Evolutionary conservation across 1,140 invertebrate species (phyloP), one percentile per base, ranked within the genome.

Genomic region (Hylyphantes graminicola): DNA sequence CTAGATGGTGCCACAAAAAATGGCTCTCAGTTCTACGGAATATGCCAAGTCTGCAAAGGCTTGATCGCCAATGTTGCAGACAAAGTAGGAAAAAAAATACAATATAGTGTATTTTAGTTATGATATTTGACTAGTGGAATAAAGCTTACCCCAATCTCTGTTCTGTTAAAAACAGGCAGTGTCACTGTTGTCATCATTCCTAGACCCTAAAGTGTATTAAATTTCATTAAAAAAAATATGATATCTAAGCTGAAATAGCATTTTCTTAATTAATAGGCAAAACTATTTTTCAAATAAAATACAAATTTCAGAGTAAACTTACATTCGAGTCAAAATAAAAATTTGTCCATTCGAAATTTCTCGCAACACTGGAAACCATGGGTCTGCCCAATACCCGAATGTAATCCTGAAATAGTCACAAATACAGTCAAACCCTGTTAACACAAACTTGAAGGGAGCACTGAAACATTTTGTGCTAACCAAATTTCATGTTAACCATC

Each of bases 171-270:
- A 7, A 91, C 90, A 35, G 90, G 90, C 15, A 90, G 76, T 1
- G 90, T 90, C 0, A 91, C 88, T 50, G 90, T 90, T 17, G 89
- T 89, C 88, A 91, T 89, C 88, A 90, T 89, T 9, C 90, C 90
- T 9, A 90, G 83, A 73, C 89, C 90, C 90, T 91, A 86, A 19
- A 87, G 86, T 19, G 35, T 1, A 35, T 35, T 35, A 35, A 35
- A 35, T 35, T 35, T 61, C 57, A 57, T 59, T 21, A 48, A 59
- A 5, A 13, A 74, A 48, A 35, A 12, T 74, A 68, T 68, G 11
- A 50, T 21, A 65, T 35, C 12, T 35, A 35, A 35, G 35, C 35
- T 1, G 35, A 35, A 35, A 35, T 2, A 35, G 35, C 35, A 35
- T 35, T 35, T 35, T 35, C 35, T 35, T 35, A 35, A 35, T 35